Conservation (phyloP, 2,888 invertebrate genomes). For the Chymomyza fuscimana region DNA sequence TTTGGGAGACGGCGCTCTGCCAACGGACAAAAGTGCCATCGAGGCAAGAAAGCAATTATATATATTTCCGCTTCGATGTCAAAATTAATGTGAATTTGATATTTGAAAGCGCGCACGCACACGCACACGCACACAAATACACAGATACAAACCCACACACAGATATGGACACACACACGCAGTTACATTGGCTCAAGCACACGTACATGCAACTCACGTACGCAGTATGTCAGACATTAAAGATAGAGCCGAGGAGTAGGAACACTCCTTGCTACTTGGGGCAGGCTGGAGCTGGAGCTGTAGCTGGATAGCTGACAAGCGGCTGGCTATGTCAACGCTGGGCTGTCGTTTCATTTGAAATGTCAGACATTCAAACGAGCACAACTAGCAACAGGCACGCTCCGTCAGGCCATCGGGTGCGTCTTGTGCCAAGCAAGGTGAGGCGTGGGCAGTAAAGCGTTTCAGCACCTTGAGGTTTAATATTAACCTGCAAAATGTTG, state of each 20-base stretch:
- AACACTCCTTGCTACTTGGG: not conserved
- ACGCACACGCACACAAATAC: slow-evolving; percentile 42
- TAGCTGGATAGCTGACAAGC: not conserved
- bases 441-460: slow-evolving; percentile 30
- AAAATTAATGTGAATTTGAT: slow-evolving; percentile 73
- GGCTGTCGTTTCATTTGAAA: slow-evolving; percentile 25
- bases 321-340: slow-evolving; percentile 48
- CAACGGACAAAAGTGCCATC: slow-evolving; percentile 4
- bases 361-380: slow-evolving; percentile 39
- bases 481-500: slow-evolving; percentile 49
- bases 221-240: not conserved
- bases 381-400: slow-evolving; percentile 25
- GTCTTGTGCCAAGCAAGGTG: too few species aligned
- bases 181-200: not conserved
- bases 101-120: slow-evolving; percentile 61
- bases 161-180: not conserved
- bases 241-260: not conserved
- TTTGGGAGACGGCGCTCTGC: slow-evolving; percentile 23
- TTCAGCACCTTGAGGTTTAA: slow-evolving; percentile 53
- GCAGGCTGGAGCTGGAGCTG: not conserved
- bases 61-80: slow-evolving; percentile 72
- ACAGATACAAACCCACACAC: slow-evolving; percentile 13
- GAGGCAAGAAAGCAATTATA: slow-evolving; percentile 67
- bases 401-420: slow-evolving; percentile 20
- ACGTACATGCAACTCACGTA: slow-evolving; percentile 5